Evolutionary conservation across 2,113 vertebrate genomes (phyloP), one percentile per base, ranked within the genome.

Genomic region (Oenanthe melanoleuca): DNA sequence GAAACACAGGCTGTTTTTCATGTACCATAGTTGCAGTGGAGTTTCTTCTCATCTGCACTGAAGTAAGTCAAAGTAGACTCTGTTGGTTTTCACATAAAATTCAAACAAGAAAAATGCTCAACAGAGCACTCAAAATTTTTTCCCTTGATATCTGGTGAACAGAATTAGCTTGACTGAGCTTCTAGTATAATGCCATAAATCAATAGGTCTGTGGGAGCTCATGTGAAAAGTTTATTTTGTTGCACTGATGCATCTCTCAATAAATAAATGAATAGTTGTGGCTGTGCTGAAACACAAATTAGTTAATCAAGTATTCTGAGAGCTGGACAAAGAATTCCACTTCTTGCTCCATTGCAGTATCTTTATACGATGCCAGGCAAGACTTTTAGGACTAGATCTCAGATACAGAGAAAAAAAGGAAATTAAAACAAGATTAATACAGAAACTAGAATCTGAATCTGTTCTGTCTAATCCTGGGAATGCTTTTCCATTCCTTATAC

Each of bases 91-190:
- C 72, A 67, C 66, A 78, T 88, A 55, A 92, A 88, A 78, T 69
- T 77, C 69, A 91, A 79, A 88, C 67, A n/a, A 45, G 60, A 60
- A 75, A 71, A 81, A 5, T 0, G 0, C 37, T 91, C 52, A 90
- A 56, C 11, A 40, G 21, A 88, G 52, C 60, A 55, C 64, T 84
- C 79, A 60, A 55, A 78, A 71, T 79, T 77, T 50, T 12, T 74
- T 86, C 72, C 77, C 57, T 64, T 53, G 66, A 11, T 91, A 91
- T 31, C 37, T 67, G 55, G 77, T 47, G 37, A 92, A 92, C 34
- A 60, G 31, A 71, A 81, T 74, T 74, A 79, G 44, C 90, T 94
- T 88, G 71, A 37, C 61, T 93, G 72, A 83, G 31, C 72, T 95
- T 67, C 60, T 81, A 59, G 49, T 53, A 37, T 42, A 81, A 52